phyloP scores from a whole-genome alignment of 2,888 invertebrate genomes.

The Dynastes tityus region DNA sequence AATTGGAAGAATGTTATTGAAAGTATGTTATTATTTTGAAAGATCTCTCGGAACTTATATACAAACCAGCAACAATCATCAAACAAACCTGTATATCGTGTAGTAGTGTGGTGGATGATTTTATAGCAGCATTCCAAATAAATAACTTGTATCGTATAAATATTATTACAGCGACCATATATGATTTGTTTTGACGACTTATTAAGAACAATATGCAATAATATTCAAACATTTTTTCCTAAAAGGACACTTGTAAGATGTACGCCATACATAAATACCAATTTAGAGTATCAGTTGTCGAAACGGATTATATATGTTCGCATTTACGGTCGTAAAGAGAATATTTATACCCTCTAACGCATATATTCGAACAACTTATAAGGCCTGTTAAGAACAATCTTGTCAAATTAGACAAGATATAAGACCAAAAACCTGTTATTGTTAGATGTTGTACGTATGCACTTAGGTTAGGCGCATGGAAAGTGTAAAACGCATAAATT shows the following conservation, averaged over 20 bases:
- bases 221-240: conserved; percentile 10
- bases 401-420: conserved; percentile 37
- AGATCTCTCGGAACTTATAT: no score
- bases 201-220: conserved; percentile 23
- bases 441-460: not conserved
- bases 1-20: no score
- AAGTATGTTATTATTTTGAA: no score
- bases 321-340: conserved; percentile 29
- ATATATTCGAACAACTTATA: not conserved
- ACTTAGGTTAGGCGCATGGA: not conserved
- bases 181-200: conserved; percentile 7
- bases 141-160: no score
- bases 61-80: no score
- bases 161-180: conserved; percentile 13
- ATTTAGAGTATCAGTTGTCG: conserved; percentile 32
- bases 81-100: no score
- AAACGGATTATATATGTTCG: conserved; percentile 24
- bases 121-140: no score
- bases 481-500: conserved; percentile 25
- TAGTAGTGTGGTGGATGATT: no score
- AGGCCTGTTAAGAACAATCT: conserved; percentile 27
- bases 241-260: not conserved
- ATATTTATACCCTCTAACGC: conserved; percentile 15
- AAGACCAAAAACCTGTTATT: conserved; percentile 14
- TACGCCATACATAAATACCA: conserved; percentile 13